phyloP scores from a whole-genome alignment of 2,888 invertebrate species.

The Drosophila putrida region DNA sequence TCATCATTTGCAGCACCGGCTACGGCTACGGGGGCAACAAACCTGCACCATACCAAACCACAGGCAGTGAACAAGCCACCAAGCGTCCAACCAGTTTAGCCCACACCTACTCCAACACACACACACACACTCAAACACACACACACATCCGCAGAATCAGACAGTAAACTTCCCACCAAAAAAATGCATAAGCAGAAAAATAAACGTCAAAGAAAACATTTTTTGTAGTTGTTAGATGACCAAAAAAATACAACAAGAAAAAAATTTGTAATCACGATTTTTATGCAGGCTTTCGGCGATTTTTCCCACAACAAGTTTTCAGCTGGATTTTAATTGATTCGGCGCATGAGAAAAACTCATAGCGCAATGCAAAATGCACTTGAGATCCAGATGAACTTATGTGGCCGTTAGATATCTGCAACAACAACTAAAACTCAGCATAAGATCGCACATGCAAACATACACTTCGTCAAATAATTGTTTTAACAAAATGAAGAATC shows the following conservation, averaged over 20 bases:
- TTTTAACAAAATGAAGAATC: too few species aligned
- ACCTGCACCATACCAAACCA: slow-evolving; percentile 22
- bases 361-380: slow-evolving; percentile 59
- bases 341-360: slow-evolving; percentile 63
- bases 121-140: slow-evolving; percentile 34
- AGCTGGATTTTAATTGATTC: slow-evolving; percentile 72
- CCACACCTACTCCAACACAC: slow-evolving; percentile 69
- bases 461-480: too few species aligned
- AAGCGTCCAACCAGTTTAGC: slow-evolving; percentile 72
- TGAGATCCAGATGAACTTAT: slow-evolving; percentile 80
- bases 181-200: slow-evolving; percentile 64
- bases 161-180: slow-evolving; percentile 64
- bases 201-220: slow-evolving; percentile 70
- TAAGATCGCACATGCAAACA: slow-evolving; percentile 14
- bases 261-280: slow-evolving; percentile 73
- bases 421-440: slow-evolving; percentile 38
- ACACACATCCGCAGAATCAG: slow-evolving; percentile 20
- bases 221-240: slow-evolving; percentile 59
- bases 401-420: slow-evolving; percentile 57
- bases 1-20: slow-evolving; percentile 62
- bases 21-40: slow-evolving; percentile 36
- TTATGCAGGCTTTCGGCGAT: slow-evolving; percentile 75
- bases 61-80: slow-evolving; percentile 10
- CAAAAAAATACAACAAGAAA: slow-evolving; percentile 26
- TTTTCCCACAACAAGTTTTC: slow-evolving; percentile 76